A percentile compares a stretch with the other conserved stretches of the same genome.
Conservation (phyloP, 2,888 invertebrate genomes). For the Drosophila kambysellisi region DNA sequence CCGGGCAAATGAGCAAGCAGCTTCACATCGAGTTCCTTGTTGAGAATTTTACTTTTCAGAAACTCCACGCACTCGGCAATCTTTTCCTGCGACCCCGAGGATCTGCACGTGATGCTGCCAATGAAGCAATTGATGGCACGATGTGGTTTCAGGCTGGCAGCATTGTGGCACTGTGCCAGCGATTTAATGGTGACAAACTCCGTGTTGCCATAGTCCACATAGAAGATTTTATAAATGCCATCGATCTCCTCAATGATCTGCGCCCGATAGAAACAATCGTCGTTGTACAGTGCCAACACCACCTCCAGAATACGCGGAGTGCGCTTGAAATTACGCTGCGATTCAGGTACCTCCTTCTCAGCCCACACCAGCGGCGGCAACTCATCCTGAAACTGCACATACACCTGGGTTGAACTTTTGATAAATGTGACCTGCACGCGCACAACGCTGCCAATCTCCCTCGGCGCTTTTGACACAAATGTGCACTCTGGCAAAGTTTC, state of each 20-base stretch:
- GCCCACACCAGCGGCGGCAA: conserved; percentile 74
- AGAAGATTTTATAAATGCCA: conserved; percentile 76
- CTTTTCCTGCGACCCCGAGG: conserved; percentile 21
- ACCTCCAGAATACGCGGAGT: conserved; percentile 74
- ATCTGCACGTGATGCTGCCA: conserved; percentile 38
- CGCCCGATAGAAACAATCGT: conserved; percentile 82
- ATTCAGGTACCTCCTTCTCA: conserved; percentile 65
- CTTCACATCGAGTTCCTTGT: conserved; percentile 47
- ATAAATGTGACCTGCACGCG: conserved; percentile 76
- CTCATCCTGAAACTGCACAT: conserved; percentile 67
- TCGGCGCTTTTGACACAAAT: conserved; percentile 17
- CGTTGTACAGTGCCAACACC: conserved; percentile 80
- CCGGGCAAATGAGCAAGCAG: conserved; percentile 38
- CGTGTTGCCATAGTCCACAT: conserved; percentile 83
- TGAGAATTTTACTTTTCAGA: conserved; percentile 50
- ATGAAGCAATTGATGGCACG: conserved; percentile 78
- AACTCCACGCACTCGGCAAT: conserved; percentile 53
- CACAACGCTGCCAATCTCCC: conserved; percentile 39
- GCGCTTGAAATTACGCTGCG: conserved; percentile 50
- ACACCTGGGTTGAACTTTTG: conserved; percentile 72
- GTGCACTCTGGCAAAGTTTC: conserved; percentile 63
- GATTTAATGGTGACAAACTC: conserved; percentile 65
- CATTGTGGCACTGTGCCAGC: conserved; percentile 71
- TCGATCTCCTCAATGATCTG: conserved; percentile 77
- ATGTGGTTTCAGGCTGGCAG: conserved; percentile 70